Conservation (phyloP, 2,888 invertebrate species). For the Sinhomidia bicolor region DNA sequence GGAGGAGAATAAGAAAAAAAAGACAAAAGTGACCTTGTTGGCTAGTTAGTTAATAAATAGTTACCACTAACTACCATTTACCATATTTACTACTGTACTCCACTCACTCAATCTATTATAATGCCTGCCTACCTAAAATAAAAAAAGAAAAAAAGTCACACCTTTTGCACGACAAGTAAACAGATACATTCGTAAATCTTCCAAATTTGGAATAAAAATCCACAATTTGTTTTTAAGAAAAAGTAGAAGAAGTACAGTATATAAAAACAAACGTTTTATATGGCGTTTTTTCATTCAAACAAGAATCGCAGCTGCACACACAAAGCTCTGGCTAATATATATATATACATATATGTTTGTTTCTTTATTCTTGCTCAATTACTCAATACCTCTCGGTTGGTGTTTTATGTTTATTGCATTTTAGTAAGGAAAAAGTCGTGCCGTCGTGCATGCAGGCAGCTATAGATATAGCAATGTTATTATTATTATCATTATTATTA, state of each 20-base stretch:
- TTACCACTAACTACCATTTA: background rate
- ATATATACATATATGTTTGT: no score
- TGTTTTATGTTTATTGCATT: constrained; percentile 32
- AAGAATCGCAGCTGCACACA: background rate
- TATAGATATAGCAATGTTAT: background rate
- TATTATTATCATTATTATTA: background rate
- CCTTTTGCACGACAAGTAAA: constrained; percentile 60
- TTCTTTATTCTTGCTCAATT: constrained; percentile 17
- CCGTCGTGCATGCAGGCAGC: constrained; percentile 16
- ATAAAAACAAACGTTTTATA: no score
- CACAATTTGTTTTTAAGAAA: constrained; percentile 40
- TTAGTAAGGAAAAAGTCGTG: constrained; percentile 34
- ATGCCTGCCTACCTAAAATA: background rate
- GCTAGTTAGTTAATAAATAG: background rate
- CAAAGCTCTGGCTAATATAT: no score
- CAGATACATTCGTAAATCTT: constrained; percentile 61
- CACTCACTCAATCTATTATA: background rate
- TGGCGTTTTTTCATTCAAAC: background rate
- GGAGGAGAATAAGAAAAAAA: no score
- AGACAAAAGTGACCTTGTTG: constrained; percentile 41
- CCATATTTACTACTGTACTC: background rate
- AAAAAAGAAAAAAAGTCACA: constrained; percentile 40
- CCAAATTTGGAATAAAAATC: constrained; percentile 64
- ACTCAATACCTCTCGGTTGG: constrained; percentile 26
- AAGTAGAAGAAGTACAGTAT: background rate